Percentiles rank a stretch among this genome's conserved stretches.
Conservation (phyloP, 2,888 invertebrate genomes). For the Cosmia pyralina region DNA sequence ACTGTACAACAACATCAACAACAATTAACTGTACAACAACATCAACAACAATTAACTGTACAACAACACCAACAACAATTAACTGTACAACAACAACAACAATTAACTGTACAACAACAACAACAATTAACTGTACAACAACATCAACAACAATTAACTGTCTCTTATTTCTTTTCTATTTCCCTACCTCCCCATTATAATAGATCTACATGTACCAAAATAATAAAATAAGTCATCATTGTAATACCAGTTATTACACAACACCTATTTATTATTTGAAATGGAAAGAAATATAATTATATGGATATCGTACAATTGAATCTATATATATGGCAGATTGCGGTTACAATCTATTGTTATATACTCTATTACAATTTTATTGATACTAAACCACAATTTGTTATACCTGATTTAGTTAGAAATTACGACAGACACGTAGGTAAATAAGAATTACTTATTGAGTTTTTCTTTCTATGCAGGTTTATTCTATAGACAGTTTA, state of each 20-base stretch:
- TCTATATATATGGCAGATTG: slow-evolving; percentile 36
- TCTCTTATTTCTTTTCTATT: too few relatives aligned
- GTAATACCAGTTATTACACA: slow-evolving; percentile 8
- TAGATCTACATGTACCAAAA: too few relatives aligned
- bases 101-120: too few relatives aligned
- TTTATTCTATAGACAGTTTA: not conserved
- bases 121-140: too few relatives aligned
- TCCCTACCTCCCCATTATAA: too few relatives aligned
- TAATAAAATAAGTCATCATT: too few relatives aligned
- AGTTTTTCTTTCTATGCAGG: not conserved
- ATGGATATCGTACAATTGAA: slow-evolving; percentile 25
- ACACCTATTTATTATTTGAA: slow-evolving; percentile 32
- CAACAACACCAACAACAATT: too few relatives aligned
- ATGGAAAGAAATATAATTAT: slow-evolving; percentile 45
- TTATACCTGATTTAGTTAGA: slow-evolving; percentile 45
- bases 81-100: too few relatives aligned
- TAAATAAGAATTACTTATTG: slow-evolving; percentile 18
- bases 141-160: too few relatives aligned
- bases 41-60: too few relatives aligned
- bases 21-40: too few relatives aligned
- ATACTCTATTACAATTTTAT: slow-evolving; percentile 33
- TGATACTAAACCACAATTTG: slow-evolving; percentile 46
- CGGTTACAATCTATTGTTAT: slow-evolving; percentile 49
- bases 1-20: too few relatives aligned
- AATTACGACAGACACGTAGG: slow-evolving; percentile 4